Percentiles rank a stretch among this genome's conserved stretches.
Evolutionary conservation across 2,888 invertebrate genomes (phyloP).

Genomic region (Harpalus rufipes): DNA sequence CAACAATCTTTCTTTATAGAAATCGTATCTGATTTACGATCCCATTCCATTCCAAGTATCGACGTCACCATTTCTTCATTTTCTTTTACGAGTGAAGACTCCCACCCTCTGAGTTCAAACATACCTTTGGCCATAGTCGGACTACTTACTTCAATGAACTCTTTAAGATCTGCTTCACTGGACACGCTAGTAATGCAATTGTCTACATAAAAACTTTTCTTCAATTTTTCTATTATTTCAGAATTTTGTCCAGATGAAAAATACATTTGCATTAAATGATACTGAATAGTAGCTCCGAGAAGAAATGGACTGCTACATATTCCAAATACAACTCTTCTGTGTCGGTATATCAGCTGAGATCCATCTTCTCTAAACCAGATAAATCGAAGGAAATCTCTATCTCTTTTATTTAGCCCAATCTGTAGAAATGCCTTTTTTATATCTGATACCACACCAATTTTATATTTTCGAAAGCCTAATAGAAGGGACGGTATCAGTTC

Average conservation of each 20-base stretch:
- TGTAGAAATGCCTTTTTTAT: constrained; percentile 51
- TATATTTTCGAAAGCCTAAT: constrained; percentile 8
- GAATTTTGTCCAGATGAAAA: constrained; percentile 14
- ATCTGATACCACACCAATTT: constrained; percentile 29
- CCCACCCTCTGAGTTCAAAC: too few species aligned
- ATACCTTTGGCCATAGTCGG: too few species aligned
- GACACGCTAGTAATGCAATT: too few species aligned
- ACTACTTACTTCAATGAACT: too few species aligned
- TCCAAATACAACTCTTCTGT: constrained; percentile 66
- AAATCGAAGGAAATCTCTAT: constrained; percentile 37
- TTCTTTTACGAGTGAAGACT: too few species aligned
- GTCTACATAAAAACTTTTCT: background rate
- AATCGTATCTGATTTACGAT: too few species aligned
- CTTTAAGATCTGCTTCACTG: too few species aligned
- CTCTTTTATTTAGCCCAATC: background rate
- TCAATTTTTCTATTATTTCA: background rate
- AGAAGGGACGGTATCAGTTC: constrained; percentile 23
- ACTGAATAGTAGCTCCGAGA: constrained; percentile 22
- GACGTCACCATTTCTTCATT: too few species aligned
- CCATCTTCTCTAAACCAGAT: constrained; percentile 18
- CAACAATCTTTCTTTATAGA: too few species aligned
- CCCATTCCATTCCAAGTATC: too few species aligned
- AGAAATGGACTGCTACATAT: constrained; percentile 44
- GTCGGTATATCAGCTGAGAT: constrained; percentile 42
- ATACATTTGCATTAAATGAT: constrained; percentile 65